A percentile compares a stretch with the other conserved stretches of the same genome.
Conservation (phyloP, 1,140 invertebrate species). For the Mercenaria mercenaria region DNA sequence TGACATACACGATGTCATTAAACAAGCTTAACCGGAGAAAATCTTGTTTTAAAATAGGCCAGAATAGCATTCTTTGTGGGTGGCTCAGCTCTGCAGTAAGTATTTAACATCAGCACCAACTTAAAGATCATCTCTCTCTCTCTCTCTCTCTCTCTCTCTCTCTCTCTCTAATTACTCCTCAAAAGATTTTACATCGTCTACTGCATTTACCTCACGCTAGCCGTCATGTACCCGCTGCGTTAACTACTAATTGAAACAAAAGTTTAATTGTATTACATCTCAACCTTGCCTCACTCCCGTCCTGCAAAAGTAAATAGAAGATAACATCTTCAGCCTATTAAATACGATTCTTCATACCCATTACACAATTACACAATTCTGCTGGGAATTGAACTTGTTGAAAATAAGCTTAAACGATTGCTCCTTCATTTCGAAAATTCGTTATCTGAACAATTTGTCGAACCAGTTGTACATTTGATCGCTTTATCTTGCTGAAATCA, state of each 20-base stretch:
- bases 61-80: too few species aligned
- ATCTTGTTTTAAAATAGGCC: too few species aligned
- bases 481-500: slow-evolving; percentile 35
- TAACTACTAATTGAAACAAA: slow-evolving; percentile 6
- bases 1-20: too few species aligned
- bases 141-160: too few species aligned
- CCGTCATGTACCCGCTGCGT: neutral
- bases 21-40: too few species aligned
- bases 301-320: slow-evolving; percentile 6
- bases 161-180: too few species aligned
- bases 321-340: neutral
- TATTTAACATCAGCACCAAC: too few species aligned
- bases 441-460: slow-evolving; percentile 29
- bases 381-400: slow-evolving; percentile 51
- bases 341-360: neutral
- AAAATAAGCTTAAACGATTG: slow-evolving; percentile 18
- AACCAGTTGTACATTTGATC: slow-evolving; percentile 9
- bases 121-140: too few species aligned
- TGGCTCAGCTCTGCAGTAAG: too few species aligned
- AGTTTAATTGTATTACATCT: neutral
- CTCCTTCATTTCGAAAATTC: slow-evolving; percentile 26
- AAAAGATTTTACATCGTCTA: too few species aligned
- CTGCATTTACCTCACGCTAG: neutral
- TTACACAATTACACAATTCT: slow-evolving; percentile 13
- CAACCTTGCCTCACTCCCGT: neutral